Evolutionary conservation across 2,888 invertebrate genomes (phyloP), one percentile per base, ranked within the genome.

Genomic region (Eupithecia abbreviata): DNA sequence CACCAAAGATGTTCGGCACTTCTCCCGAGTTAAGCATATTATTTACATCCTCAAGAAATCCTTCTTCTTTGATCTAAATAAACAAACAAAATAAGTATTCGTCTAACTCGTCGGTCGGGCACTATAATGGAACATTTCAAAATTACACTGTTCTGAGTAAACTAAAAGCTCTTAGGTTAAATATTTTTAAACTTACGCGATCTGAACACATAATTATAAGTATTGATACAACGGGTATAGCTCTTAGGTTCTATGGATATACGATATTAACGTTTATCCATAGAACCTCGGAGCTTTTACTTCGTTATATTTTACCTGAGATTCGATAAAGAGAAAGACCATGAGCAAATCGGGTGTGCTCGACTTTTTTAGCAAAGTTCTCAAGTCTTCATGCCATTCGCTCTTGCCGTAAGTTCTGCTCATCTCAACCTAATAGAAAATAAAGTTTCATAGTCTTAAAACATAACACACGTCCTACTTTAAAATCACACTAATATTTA

Each of bases 311-410:
- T 75, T 80, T 81, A 97, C 97, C 96, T 99, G 99, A 49, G 97
- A 97, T 89, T 99, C 99, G 55, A 98, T 97, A 88, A 99, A 98
- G 4, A 99, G 94, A 88, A 99, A 99, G 1, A 98, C 98, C 81
- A 97, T 98, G 88, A 98, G 97, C 84, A 97, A 96, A 83, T 99
- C 99, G 0, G 97, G 97, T 18, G 97, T 96, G 79, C 98, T 98
- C 0, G 98, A 96, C 92, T 97, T 98, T 79, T 96, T 96, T 72
- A 99, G 90, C 81, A 98, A 97, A 66, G 93, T 93, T 90, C 98
- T 99, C 69, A 99, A 93, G 90, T 99, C 99, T 90, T 99, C 99
- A 83, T 98, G 97, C 98, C 98, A 99, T 88, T 99, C 98, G 81
- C 93, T 95, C 70, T 96, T 95, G 0, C 97, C 97, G 90, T 99